Percentiles rank a stretch among this genome's conserved stretches.
phyloP scores from a whole-genome alignment of 2,888 invertebrate genomes.

The Ditula angustiorana region DNA sequence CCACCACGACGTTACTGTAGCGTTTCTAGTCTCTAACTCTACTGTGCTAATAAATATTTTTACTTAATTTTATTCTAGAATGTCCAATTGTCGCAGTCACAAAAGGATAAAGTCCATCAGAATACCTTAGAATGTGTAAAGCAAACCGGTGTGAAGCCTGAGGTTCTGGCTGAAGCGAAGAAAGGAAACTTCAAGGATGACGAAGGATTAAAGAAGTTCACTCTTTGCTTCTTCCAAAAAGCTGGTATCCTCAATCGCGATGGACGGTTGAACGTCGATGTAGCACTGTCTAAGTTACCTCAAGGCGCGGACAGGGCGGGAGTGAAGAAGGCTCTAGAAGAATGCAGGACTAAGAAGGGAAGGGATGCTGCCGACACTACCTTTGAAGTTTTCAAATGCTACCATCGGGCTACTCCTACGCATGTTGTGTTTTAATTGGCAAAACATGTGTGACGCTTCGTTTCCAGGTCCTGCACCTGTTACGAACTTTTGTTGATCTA shows the following conservation, averaged over 20 bases:
- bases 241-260: slow-evolving; percentile 51
- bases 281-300: slow-evolving; percentile 53
- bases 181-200: slow-evolving; percentile 59
- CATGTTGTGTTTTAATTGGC: slow-evolving; percentile 51
- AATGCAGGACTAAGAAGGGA: slow-evolving; percentile 52
- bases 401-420: slow-evolving; percentile 60
- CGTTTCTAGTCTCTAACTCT: neutral
- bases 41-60: too few relatives aligned
- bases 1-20: too few relatives aligned
- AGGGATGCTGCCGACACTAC: slow-evolving; percentile 57
- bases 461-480: too few relatives aligned
- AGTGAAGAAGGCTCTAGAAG: slow-evolving; percentile 52
- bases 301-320: slow-evolving; percentile 48
- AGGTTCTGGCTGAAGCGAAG: slow-evolving; percentile 59
- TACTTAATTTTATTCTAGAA: slow-evolving; percentile 57
- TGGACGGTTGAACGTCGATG: slow-evolving; percentile 61
- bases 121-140: slow-evolving; percentile 64
- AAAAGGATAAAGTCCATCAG: slow-evolving; percentile 62
- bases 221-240: slow-evolving; percentile 62
- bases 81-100: slow-evolving; percentile 58
- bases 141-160: slow-evolving; percentile 65
- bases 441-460: too few relatives aligned
- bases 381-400: slow-evolving; percentile 55
- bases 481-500: too few relatives aligned
- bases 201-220: slow-evolving; percentile 58